Evolutionary conservation across 2,888 invertebrate genomes (phyloP).

Genomic region (Gerosis bhagava): DNA sequence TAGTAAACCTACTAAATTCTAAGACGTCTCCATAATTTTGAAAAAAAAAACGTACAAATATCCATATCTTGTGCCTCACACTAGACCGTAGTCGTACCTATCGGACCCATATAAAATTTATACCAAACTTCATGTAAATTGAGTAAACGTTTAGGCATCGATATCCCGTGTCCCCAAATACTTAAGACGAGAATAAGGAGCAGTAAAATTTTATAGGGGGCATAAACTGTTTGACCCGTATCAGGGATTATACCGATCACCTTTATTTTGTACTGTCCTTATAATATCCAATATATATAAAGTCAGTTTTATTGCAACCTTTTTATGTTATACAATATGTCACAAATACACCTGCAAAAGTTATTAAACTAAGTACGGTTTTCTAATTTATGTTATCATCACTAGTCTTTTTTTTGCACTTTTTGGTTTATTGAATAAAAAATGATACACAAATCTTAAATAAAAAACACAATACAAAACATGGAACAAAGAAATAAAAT

Average conservation of each 20-base stretch:
- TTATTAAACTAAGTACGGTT: too few relatives aligned
- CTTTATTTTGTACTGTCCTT: slow-evolving; percentile 14
- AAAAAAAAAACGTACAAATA: too few relatives aligned
- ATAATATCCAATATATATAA: slow-evolving; percentile 12
- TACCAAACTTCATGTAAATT: slow-evolving; percentile 10
- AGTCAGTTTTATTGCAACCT: slow-evolving; percentile 9
- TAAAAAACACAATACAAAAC: neutral
- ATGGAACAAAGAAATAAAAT: too few relatives aligned
- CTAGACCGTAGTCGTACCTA: neutral
- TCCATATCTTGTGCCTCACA: too few relatives aligned
- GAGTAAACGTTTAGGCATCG: slow-evolving; percentile 17
- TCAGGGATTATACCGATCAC: slow-evolving; percentile 10
- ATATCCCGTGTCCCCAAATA: slow-evolving; percentile 13
- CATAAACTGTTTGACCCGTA: slow-evolving; percentile 17
- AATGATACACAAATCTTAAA: too few relatives aligned
- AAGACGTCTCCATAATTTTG: too few relatives aligned
- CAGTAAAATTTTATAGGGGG: slow-evolving; percentile 15
- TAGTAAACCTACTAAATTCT: too few relatives aligned
- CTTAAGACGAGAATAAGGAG: slow-evolving; percentile 11
- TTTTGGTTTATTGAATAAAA: too few relatives aligned
- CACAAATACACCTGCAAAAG: too few relatives aligned
- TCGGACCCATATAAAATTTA: slow-evolving; percentile 3
- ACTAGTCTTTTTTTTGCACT: too few relatives aligned
- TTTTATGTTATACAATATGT: too few relatives aligned
- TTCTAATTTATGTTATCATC: too few relatives aligned